These are phyloP conservation scores for Gnathochromis pfefferi DNA, from an alignment of 2,113 vertebrate species.

Conservation along the genomic window DNA sequence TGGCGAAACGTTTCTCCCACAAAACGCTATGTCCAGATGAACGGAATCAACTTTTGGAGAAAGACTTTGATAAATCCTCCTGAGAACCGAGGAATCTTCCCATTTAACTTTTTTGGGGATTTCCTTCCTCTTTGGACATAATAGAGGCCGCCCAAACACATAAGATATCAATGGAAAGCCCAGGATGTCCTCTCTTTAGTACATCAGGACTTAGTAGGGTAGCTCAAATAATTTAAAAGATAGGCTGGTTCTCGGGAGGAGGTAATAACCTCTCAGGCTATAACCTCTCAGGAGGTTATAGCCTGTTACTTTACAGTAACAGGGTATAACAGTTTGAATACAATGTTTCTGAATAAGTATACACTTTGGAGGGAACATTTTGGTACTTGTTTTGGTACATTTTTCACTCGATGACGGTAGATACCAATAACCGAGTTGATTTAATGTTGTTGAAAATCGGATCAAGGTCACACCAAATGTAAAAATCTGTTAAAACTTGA, in stretches of 20 bases:
- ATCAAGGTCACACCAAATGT: not conserved
- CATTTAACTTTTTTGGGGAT: not conserved
- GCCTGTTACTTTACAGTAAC: not conserved
- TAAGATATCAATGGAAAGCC: not conserved
- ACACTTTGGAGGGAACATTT: not conserved
- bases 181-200: not conserved
- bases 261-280: not conserved
- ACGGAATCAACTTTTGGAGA: not conserved
- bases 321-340: not conserved
- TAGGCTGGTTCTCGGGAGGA: not conserved
- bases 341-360: not conserved
- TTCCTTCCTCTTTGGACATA: not conserved
- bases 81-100: not conserved
- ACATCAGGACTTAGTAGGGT: not conserved
- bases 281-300: not conserved
- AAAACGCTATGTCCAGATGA: not conserved
- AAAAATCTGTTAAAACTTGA: not conserved
- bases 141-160: not conserved
- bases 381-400: not conserved
- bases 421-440: not conserved
- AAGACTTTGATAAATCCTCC: not conserved
- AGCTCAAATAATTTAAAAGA: not conserved
- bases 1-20: rapidly evolving
- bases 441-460: not conserved
- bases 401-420: not conserved